Conservation (phyloP, 2,113 vertebrate species). For the Echinops telfairi region DNA sequence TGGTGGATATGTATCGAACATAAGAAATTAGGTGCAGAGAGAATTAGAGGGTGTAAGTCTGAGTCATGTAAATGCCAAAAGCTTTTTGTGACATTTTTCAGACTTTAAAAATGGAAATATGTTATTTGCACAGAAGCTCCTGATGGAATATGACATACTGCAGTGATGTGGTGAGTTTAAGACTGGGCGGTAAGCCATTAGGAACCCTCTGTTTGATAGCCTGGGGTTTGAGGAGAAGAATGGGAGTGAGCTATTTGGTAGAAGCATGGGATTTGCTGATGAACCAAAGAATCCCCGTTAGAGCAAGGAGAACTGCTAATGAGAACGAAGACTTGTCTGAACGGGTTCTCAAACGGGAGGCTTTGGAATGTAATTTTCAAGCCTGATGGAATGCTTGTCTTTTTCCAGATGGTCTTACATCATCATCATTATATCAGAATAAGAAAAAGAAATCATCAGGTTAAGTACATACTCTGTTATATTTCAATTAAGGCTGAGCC, state of each 20-base stretch:
- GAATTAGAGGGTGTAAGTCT: conserved; percentile 87
- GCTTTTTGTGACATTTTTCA: conserved; percentile 90
- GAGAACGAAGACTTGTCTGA: conserved; percentile 79
- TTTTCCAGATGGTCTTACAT: conserved; percentile 78
- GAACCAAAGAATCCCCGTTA: conserved; percentile 69
- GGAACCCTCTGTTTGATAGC: conserved; percentile 50
- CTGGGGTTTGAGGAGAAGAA: conserved; percentile 58
- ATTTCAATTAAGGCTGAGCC: conserved; percentile 51
- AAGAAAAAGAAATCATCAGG: conserved; percentile 70
- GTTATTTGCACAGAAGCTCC: conserved; percentile 87
- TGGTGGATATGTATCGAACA: conserved; percentile 83
- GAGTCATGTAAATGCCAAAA: conserved; percentile 89
- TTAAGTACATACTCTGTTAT: conserved; percentile 46
- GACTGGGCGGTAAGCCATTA: conserved; percentile 80
- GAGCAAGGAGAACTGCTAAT: conserved; percentile 74
- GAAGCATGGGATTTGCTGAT: conserved; percentile 54
- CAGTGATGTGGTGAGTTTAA: conserved; percentile 74
- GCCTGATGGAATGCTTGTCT: conserved; percentile 79
- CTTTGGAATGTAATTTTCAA: conserved; percentile 78
- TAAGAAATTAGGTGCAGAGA: conserved; percentile 87
- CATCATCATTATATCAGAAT: conserved; percentile 64
- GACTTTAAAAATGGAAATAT: conserved; percentile 89
- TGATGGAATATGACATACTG: conserved; percentile 86
- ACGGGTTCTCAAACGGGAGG: conserved; percentile 69
- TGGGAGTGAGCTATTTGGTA: conserved; percentile 56